phyloP scores from a whole-genome alignment of 2,888 invertebrate genomes.

The Vanessa cardui region DNA sequence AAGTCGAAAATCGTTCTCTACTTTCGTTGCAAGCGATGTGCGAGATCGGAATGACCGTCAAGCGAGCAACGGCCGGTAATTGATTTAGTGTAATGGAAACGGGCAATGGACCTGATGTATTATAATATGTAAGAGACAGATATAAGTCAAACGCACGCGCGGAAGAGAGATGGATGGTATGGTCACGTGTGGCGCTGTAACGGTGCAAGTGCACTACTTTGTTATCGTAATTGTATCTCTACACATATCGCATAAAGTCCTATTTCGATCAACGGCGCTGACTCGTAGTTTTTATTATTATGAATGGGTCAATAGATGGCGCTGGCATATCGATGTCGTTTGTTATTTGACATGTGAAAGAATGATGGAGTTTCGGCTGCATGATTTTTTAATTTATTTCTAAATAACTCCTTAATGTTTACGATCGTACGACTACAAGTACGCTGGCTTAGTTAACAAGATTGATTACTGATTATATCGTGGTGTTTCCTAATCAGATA shows the following conservation, averaged over 20 bases:
- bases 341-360: conserved; percentile 45
- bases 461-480: conserved; percentile 26
- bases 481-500: background rate
- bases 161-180: conserved; percentile 67
- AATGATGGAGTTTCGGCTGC: conserved; percentile 32
- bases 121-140: conserved; percentile 71
- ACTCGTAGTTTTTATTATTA: conserved; percentile 46
- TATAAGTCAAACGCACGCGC: conserved; percentile 55
- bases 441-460: conserved; percentile 23
- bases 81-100: conserved; percentile 82
- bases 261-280: conserved; percentile 48
- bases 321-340: conserved; percentile 55
- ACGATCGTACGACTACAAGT: conserved; percentile 35
- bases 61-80: conserved; percentile 61
- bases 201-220: conserved; percentile 66
- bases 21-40: conserved; percentile 22
- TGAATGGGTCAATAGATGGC: conserved; percentile 64
- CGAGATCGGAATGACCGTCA: conserved; percentile 53
- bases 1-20: conserved; percentile 5
- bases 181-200: conserved; percentile 56
- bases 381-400: conserved; percentile 29
- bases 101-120: conserved; percentile 74
- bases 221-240: conserved; percentile 70
- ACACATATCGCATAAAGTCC: conserved; percentile 56
- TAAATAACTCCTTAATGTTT: conserved; percentile 28